Conservation (phyloP, 2,113 vertebrate species). For the Butastur rufipennis region DNA sequence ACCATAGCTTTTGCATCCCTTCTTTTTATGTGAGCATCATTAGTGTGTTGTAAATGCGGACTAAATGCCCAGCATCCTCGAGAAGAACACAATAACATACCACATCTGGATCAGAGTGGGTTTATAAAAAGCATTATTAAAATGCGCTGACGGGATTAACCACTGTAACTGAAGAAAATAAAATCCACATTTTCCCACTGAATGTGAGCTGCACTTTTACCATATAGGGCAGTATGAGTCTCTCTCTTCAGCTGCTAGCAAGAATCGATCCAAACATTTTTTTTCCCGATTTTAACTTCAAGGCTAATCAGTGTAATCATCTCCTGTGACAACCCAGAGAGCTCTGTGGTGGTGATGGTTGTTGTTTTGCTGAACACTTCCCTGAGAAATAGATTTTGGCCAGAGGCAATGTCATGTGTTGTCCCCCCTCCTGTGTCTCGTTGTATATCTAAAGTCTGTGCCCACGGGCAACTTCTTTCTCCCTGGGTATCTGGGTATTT, state of each 20-base stretch:
- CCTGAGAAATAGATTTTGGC: conserved; percentile 36
- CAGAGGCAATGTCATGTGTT: background rate
- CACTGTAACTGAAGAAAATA: conserved; percentile 27
- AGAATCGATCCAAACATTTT: conserved; percentile 18
- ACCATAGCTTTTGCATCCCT: background rate
- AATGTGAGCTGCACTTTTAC: conserved; percentile 28
- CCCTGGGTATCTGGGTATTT: background rate
- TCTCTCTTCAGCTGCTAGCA: background rate
- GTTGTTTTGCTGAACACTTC: conserved; percentile 29
- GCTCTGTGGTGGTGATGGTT: background rate
- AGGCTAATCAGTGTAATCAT: conserved; percentile 6
- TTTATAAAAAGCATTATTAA: conserved; percentile 39
- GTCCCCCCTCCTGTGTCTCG: background rate
- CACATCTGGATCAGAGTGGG: conserved; percentile 20
- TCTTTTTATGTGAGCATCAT: background rate
- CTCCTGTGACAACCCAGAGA: background rate
- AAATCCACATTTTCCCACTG: conserved; percentile 41
- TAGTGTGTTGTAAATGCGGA: background rate
- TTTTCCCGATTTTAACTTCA: conserved; percentile 6
- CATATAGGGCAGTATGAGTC: conserved; percentile 9
- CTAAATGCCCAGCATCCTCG: background rate
- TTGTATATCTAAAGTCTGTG: conserved; percentile 5
- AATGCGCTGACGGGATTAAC: conserved; percentile 40
- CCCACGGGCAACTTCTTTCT: background rate
- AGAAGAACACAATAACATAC: background rate